Conservation (phyloP, 1,140 invertebrate genomes). For the Drosophila paulistorum region DNA sequence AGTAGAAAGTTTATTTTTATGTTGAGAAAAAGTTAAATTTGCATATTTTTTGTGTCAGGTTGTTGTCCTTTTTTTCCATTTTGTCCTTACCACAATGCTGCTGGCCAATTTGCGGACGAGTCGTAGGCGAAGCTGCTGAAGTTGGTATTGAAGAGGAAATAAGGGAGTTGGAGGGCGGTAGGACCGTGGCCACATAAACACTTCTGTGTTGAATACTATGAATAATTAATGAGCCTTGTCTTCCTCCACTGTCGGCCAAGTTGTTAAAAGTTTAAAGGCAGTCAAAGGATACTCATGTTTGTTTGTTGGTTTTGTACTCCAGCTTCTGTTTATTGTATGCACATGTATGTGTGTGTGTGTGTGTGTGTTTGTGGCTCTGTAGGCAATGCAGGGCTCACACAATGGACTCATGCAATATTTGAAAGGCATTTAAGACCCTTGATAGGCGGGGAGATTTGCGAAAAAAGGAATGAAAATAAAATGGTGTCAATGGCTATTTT, state of each 20-base stretch:
- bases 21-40: slow-evolving; percentile 67
- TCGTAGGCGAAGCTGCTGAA: slow-evolving; percentile 13
- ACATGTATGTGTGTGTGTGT: neutral
- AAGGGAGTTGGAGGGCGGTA: neutral
- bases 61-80: slow-evolving; percentile 51
- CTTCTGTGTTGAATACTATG: slow-evolving; percentile 74
- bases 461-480: neutral
- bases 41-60: slow-evolving; percentile 55
- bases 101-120: slow-evolving; percentile 66
- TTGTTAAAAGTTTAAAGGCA: slow-evolving; percentile 25
- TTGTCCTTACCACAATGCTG: slow-evolving; percentile 32
- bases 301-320: slow-evolving; percentile 20
- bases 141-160: slow-evolving; percentile 9
- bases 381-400: slow-evolving; percentile 39
- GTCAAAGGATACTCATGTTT: slow-evolving; percentile 2
- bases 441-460: neutral
- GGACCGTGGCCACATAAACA: slow-evolving; percentile 67
- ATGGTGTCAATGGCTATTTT: slow-evolving; percentile 1
- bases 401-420: slow-evolving; percentile 64
- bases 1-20: slow-evolving; percentile 70
- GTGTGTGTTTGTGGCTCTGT: neutral
- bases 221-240: slow-evolving; percentile 74
- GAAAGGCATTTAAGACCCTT: slow-evolving; percentile 48
- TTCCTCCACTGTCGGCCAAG: slow-evolving; percentile 36
- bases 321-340: slow-evolving; percentile 18